Evolutionary conservation across 2,888 invertebrate species (phyloP), one percentile per base, ranked within the genome.

Genomic region (Chaitophorus viminalis): DNA sequence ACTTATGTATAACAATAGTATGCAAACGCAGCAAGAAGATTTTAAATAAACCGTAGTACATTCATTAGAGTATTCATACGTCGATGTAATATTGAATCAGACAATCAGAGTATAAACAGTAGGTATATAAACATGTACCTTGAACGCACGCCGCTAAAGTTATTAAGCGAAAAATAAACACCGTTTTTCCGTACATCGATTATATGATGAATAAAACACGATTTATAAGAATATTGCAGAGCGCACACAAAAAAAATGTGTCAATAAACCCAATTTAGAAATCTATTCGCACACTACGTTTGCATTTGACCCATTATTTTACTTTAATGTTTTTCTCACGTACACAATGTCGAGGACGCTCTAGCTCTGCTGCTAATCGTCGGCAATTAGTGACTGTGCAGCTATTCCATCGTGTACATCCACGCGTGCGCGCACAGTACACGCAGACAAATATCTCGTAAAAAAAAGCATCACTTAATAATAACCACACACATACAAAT

Each of bases 311-410:
- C 33, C 77, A 33, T 68, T 85, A 85, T 85, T 76, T 75, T 83
- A 9, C 46, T 21, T 78, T 33, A 14, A 70, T 68, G 68, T 21
- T 78, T 78, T 70, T 77, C 85, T 70, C 78, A 86, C 68, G 54
- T 76, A 77, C 31, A 29, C 85, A 70, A 77, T 77, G 77, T 78
- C 52, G 54, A 78, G 78, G 70, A 85, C 78, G 36, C 74, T 6
- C 14, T 46, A 65, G 60, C 39, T 72, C 52, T 70, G 46, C 52
- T n/a, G 77, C 78, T 79, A 78, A 86, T 86, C 86, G 78, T 72
- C 54, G 54, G 70, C 78, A 86, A 86, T 86, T 86, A 86, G 78
- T 36, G 86, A 54, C 70, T 46, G 68, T 3, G 33, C 25, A 29
- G 21, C 76, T 70, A 36, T 77, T 31, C 9, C 39, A 39, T 39